Evolutionary conservation across 2,797 vertebrate genomes (phyloP).

Genomic region (Syndactyla subalaris): DNA sequence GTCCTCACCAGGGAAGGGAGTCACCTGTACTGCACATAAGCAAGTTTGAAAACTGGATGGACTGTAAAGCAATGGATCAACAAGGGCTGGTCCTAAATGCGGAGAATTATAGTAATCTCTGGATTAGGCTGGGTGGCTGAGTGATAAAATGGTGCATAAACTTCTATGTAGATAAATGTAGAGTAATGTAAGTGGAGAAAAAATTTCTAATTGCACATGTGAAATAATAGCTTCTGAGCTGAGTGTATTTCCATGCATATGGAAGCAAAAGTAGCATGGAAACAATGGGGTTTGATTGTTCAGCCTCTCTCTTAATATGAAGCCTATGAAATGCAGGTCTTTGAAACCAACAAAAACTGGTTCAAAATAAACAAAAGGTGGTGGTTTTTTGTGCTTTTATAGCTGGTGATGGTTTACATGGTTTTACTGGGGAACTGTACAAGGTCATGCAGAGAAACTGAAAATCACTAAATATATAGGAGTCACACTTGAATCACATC

Average conservation of each 20-base stretch:
- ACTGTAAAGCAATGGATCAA: neutral
- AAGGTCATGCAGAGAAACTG: neutral
- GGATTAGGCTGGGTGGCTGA: neutral
- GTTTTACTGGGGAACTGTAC: neutral
- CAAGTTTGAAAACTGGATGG: neutral
- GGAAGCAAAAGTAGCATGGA: neutral
- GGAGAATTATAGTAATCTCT: neutral
- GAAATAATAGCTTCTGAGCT: neutral
- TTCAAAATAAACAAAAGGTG: neutral
- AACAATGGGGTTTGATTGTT: neutral
- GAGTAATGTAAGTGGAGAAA: neutral
- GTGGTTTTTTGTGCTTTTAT: fast-evolving
- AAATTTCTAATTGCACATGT: neutral
- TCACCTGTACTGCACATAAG: neutral
- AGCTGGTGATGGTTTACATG: neutral
- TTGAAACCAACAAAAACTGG: neutral
- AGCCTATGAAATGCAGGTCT: neutral
- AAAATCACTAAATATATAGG: neutral
- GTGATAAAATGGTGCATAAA: neutral
- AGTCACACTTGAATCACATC: neutral
- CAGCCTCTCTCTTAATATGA: neutral
- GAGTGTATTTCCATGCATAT: neutral
- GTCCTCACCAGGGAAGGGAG: neutral
- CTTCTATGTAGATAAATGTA: neutral
- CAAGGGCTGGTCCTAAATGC: neutral